Evolutionary conservation across 2,888 invertebrate species (phyloP).

Genomic region (Branchellion lobata): DNA sequence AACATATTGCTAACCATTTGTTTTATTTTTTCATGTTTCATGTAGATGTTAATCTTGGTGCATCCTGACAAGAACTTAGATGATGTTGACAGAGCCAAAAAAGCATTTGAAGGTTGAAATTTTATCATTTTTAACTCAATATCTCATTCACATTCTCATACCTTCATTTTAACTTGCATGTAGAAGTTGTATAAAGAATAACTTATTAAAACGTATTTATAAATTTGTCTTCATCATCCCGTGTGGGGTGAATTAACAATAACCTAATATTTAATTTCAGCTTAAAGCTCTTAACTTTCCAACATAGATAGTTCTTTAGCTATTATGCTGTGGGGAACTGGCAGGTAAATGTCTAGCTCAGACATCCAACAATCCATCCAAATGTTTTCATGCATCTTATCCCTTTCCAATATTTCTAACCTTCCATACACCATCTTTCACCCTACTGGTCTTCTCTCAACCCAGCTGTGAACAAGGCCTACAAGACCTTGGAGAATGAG

Average conservation of each 20-base stretch:
- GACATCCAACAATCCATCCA: too few species aligned
- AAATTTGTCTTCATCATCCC: background rate
- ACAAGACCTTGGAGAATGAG: constrained; percentile 92
- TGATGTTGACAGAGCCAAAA: constrained; percentile 87
- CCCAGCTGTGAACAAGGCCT: constrained; percentile 87
- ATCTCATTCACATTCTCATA: background rate
- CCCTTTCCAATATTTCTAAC: too few species aligned
- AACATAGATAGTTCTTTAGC: too few species aligned
- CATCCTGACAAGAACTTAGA: constrained; percentile 99
- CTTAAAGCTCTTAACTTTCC: background rate
- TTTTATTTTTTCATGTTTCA: constrained; percentile 23
- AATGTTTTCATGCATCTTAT: too few species aligned
- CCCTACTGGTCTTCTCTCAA: constrained; percentile 6
- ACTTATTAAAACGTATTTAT: background rate
- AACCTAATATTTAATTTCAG: background rate
- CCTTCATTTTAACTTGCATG: background rate
- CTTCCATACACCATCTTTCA: background rate
- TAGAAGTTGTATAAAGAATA: background rate
- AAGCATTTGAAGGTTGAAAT: constrained; percentile 65
- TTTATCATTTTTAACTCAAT: background rate
- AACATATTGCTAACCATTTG: constrained; percentile 24
- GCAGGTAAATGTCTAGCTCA: too few species aligned
- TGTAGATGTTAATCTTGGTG: constrained; percentile 86
- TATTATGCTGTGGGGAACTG: too few species aligned
- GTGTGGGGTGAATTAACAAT: constrained; percentile 12